Evolutionary conservation across 2,888 invertebrate species (phyloP), one percentile per base, ranked within the genome.

Genomic region (Ditylenchus weischeri): DNA sequence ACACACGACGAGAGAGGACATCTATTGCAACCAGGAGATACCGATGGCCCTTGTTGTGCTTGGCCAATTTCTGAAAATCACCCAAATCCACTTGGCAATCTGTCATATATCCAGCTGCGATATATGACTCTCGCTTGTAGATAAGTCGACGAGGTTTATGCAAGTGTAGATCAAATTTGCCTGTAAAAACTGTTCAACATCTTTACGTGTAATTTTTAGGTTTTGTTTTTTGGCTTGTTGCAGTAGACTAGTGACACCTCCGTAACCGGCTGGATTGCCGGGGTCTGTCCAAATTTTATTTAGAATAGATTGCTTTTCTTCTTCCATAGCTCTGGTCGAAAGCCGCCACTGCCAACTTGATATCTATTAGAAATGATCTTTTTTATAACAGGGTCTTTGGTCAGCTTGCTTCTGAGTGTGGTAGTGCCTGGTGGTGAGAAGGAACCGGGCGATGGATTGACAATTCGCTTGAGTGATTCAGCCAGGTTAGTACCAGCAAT

Each of bases 51-150:
- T 38, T 23, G 21, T 65, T 65, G 29, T 65, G 35, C 1, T 29
- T 23, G 11, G 62, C 23, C 1, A 66, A n/a, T 18, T 50, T 65
- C 50, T 66, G 66, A 36, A 66, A 65, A 49, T 66, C 66, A 8
- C 49, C 63, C 13, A 66, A 43, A 47, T 65, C 65, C 29, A 60
- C 35, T 36, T 65, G 65, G 13, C 65, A 65, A 15, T 65, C 62
- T 63, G 66, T 65, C 64, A 65, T 38, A 48, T 36, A 65, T 8
- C 66, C 66, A 4, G 48, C 21, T 8, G 65, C 48, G n/a, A 65
- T 18, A n/a, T 61, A 62, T 2, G n/a, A 13, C 7, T 43, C 23
- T 8, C 66, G 49, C 8, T 11, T 29, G 21, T 47, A 65, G 6
- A 19, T 15, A 11, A 62, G n/a, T 3, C 66, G 15, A 7, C 21